These are phyloP conservation scores for Chelmon rostratus DNA, from an alignment of 2,797 vertebrate genomes.

Conservation along the genomic window DNA sequence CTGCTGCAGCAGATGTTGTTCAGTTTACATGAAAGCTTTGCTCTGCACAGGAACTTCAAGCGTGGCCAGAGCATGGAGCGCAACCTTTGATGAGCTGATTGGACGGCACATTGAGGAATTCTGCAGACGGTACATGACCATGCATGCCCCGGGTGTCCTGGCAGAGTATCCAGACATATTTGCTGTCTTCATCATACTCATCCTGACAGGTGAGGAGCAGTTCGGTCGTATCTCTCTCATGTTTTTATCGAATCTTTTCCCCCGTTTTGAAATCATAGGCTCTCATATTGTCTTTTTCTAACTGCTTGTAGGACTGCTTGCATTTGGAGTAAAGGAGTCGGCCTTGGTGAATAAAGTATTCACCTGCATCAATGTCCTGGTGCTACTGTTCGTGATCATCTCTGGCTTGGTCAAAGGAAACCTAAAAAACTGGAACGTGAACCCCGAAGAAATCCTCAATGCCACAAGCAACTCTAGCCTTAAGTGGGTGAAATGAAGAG, in stretches of 20 bases:
- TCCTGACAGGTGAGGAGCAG: constrained; percentile 88
- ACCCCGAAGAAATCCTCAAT: constrained; percentile 85
- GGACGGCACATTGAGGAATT: constrained; percentile 89
- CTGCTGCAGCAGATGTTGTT: background rate
- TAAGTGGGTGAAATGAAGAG: constrained; percentile 85
- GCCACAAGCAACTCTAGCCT: constrained; percentile 35
- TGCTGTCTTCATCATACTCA: constrained; percentile 92
- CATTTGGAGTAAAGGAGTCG: constrained; percentile 95
- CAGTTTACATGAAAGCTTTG: background rate
- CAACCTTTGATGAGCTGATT: constrained; percentile 94
- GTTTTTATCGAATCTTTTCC: background rate
- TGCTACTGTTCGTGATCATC: constrained; percentile 93
- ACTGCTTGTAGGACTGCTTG: constrained; percentile 88
- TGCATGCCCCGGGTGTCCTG: constrained; percentile 89
- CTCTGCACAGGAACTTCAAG: constrained; percentile 92
- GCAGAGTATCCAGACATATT: constrained; percentile 95
- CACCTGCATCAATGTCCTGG: constrained; percentile 94
- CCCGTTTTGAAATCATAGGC: too few species aligned
- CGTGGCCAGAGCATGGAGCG: constrained; percentile 96
- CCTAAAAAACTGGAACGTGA: constrained; percentile 91
- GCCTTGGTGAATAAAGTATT: constrained; percentile 97
- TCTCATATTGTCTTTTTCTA: background rate
- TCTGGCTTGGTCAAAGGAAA: constrained; percentile 93
- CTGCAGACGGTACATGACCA: constrained; percentile 87
- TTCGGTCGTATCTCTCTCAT: rapidly evolving